A percentile compares a stretch with the other conserved stretches of the same genome.
Conservation (phyloP, 1,140 invertebrate species). For the Drosophila nikananu region DNA sequence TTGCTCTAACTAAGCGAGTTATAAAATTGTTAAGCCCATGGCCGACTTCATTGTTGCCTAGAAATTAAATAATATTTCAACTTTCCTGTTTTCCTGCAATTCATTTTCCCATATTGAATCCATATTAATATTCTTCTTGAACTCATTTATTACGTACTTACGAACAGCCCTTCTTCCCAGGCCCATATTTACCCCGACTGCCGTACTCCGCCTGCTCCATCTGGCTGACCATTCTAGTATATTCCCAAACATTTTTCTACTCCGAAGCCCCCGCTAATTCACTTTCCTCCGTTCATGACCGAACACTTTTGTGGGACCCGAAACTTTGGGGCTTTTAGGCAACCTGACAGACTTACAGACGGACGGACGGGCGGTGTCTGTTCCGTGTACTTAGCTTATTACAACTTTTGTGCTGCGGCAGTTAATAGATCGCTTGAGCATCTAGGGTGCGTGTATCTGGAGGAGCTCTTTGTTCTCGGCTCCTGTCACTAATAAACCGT, state of each 20-base stretch:
- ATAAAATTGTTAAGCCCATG: not conserved
- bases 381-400: slow-evolving; percentile 40
- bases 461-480: slow-evolving; percentile 35
- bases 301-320: slow-evolving; percentile 10
- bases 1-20: not conserved
- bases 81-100: not conserved
- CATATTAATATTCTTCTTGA: not conserved
- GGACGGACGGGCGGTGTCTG: slow-evolving; percentile 1
- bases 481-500: slow-evolving; percentile 51
- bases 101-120: not conserved
- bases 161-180: not conserved
- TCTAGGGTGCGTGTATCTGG: slow-evolving; percentile 25
- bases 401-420: slow-evolving; percentile 35
- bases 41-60: not conserved
- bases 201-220: not conserved
- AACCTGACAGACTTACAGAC: not conserved
- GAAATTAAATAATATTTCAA: not conserved
- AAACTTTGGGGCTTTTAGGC: slow-evolving; percentile 5
- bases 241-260: not conserved
- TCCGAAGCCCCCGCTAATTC: not conserved
- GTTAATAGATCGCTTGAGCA: slow-evolving; percentile 58
- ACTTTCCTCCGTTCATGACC: not conserved
- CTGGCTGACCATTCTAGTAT: not conserved
- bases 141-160: slow-evolving; percentile 5
- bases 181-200: not conserved